A percentile compares a stretch with the other conserved stretches of the same genome.
Evolutionary conservation across 2,113 vertebrate species (phyloP).

Genomic region (Passer domesticus): DNA sequence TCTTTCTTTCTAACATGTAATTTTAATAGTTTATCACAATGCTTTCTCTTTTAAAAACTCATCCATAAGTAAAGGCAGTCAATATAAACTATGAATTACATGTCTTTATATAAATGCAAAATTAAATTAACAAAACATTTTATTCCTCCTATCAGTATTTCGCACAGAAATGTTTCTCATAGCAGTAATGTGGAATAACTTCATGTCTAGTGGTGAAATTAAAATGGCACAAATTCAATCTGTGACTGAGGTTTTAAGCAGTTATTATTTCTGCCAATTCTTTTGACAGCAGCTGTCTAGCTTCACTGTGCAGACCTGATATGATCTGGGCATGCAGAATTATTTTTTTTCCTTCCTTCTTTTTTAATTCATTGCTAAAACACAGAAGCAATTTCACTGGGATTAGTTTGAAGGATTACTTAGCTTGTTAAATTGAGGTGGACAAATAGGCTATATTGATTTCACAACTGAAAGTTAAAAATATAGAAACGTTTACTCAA

Average conservation of each 20-base stretch:
- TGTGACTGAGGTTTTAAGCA: neutral
- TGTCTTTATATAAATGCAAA: neutral
- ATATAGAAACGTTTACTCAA: neutral
- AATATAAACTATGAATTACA: neutral
- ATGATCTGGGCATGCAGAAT: neutral
- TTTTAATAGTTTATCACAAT: neutral
- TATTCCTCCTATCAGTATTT: neutral
- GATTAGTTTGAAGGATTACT: slow-evolving; percentile 41
- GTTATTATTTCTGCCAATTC: neutral
- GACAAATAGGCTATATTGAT: slow-evolving; percentile 32
- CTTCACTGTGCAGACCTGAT: neutral
- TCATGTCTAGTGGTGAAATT: neutral
- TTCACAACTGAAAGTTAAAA: slow-evolving; percentile 53
- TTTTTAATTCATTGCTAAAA: slow-evolving; percentile 38
- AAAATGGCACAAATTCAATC: neutral
- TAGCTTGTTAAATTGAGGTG: slow-evolving; percentile 37
- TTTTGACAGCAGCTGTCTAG: neutral
- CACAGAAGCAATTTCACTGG: neutral
- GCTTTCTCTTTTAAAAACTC: neutral
- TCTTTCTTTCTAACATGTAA: neutral
- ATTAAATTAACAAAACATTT: neutral
- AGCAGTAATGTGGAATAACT: neutral
- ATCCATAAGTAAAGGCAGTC: neutral
- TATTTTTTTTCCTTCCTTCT: neutral
- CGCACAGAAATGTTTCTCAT: neutral